phyloP scores from a whole-genome alignment of 2,888 invertebrate genomes.

The Hyalella azteca region DNA sequence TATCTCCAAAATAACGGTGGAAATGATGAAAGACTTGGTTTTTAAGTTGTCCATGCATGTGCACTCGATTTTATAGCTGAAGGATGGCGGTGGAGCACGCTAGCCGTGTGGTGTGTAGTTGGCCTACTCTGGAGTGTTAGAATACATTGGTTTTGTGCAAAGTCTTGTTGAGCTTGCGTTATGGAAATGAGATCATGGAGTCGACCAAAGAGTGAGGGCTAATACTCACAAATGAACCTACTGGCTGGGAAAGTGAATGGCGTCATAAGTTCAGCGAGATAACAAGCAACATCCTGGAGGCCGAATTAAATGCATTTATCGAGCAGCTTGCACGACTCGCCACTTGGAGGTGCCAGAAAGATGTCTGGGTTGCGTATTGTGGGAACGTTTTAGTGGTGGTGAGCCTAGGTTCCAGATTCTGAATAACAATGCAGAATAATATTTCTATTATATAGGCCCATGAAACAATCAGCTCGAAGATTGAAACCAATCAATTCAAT shows the following conservation, averaged over 20 bases:
- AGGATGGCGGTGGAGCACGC: not conserved
- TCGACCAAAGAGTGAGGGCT: constrained; percentile 29
- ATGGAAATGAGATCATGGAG: constrained; percentile 31
- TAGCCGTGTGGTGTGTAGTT: no score
- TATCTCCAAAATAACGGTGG: no score
- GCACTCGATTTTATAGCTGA: no score
- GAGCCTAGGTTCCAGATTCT: not conserved
- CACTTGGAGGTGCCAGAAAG: not conserved
- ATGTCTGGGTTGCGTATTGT: no score
- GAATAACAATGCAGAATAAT: not conserved
- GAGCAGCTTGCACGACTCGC: not conserved
- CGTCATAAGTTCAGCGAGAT: constrained; percentile 18
- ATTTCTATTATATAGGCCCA: not conserved
- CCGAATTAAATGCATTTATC: constrained; percentile 15
- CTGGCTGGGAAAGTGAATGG: constrained; percentile 29
- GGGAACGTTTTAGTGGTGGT: not conserved
- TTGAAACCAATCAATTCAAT: no score
- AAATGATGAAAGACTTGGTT: no score
- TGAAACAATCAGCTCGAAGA: not conserved
- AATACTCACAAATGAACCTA: constrained; percentile 34
- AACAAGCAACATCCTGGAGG: constrained; percentile 31
- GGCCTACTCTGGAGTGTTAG: no score
- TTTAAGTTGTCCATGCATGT: no score
- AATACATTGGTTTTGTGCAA: not conserved
- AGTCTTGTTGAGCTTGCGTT: constrained; percentile 13